Base-by-base conservation (phyloP, 1,140 invertebrate genomes). In the Dendroctonus ponderosae region DNA sequence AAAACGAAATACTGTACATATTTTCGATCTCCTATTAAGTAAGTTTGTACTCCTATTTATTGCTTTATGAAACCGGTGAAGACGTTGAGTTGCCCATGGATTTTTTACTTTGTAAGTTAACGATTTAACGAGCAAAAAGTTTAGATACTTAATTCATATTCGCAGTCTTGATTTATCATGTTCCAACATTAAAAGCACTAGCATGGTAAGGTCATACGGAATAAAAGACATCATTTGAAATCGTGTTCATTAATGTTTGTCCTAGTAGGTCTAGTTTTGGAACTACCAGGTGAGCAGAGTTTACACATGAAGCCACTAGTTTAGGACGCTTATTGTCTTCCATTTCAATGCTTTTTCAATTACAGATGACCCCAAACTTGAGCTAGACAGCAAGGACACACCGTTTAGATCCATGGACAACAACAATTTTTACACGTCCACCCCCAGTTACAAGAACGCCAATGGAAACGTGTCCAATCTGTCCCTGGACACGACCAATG, bases 351-450 rank as follows among this genome's bases (percentile, higher is more conserved):
- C 26, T 65, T 57, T 39, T 11, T 9, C 43, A 12, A 66, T 69
- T 74, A 8, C 69, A 76, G 75, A 74, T 65, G 64, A 71, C 42
- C 40, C 65, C 56, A 63, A 70, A 56, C 56, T 69, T 40, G 52
- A 62, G 7, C n/a, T 66, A 0, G 14, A 57, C 2, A 67, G 51
- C 37, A 69, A 70, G 48, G 66, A 59, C 39, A 65, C 64, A 11
- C 49, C 69, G 46, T 51, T 56, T 15, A 68, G 63, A 38, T 51
- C 68, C 9, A 70, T 68, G 0, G 68, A 75, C 52, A 75, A 76
- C 50, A 74, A 76, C 39, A 71, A 68, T n/a, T 72, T 72, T 50
- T 77, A 77, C 61, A 74, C 69, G 0, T 75, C 75, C 1, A 72
- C 72, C 6, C 75, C 72, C 5, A 74, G 62, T 44, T 62, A 67